Conservation (phyloP, 2,888 invertebrate species). For the Drosophila mulleri region DNA sequence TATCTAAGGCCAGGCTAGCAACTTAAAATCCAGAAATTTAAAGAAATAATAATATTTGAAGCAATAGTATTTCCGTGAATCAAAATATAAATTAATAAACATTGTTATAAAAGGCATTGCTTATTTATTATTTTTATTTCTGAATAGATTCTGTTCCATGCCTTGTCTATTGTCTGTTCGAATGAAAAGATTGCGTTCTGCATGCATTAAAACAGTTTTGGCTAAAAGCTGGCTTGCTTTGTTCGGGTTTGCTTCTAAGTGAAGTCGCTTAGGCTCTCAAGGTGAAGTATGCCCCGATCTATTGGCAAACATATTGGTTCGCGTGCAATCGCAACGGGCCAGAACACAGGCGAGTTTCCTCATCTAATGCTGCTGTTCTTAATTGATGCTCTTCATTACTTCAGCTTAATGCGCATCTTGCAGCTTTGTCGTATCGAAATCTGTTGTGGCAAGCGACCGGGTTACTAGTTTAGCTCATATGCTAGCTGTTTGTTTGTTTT, state of each 20-base stretch:
- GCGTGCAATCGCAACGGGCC: background rate
- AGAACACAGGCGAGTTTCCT: slow-evolving; percentile 13
- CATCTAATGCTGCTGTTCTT: slow-evolving; percentile 17
- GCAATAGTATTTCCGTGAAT: slow-evolving; percentile 19
- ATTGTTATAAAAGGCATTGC: slow-evolving; percentile 24
- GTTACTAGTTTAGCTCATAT: slow-evolving; percentile 39
- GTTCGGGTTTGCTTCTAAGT: background rate
- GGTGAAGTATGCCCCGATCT: slow-evolving; percentile 15
- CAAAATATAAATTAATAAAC: slow-evolving; percentile 24
- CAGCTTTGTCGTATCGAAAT: slow-evolving; percentile 12
- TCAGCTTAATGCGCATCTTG: slow-evolving; percentile 20
- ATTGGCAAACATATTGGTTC: background rate
- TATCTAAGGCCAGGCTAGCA: slow-evolving; percentile 22
- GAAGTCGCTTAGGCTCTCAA: background rate
- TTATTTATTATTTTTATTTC: background rate
- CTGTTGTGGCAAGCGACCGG: slow-evolving; percentile 2
- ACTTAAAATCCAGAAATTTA: slow-evolving; percentile 25
- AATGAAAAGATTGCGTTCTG: background rate
- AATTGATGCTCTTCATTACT: slow-evolving; percentile 20
- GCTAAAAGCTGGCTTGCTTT: background rate
- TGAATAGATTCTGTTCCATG: slow-evolving; percentile 10
- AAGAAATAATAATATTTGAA: slow-evolving; percentile 11
- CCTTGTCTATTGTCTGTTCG: background rate
- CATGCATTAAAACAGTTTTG: too few species aligned
- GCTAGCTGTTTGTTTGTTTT: slow-evolving; percentile 34